Conservation (phyloP, 2,113 vertebrate genomes). For the Chaenogobius annularis region DNA sequence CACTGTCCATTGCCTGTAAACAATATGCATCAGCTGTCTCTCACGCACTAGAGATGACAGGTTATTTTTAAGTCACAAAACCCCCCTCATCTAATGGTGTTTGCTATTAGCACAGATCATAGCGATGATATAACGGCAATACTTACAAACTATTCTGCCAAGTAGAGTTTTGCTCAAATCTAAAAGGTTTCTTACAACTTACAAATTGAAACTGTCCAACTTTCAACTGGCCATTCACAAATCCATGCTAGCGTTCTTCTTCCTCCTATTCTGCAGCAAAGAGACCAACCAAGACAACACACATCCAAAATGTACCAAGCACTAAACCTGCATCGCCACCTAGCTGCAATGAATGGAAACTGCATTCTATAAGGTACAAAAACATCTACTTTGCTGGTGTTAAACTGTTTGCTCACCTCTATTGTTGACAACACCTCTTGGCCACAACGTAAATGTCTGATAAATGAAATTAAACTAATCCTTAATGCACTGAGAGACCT, state of each 20-base stretch:
- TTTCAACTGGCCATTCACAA: background rate
- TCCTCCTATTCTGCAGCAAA: slow-evolving; percentile 16
- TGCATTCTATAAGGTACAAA: background rate
- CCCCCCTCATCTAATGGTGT: background rate
- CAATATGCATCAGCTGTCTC: background rate
- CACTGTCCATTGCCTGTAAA: too few species aligned
- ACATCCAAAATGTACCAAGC: slow-evolving; percentile 7
- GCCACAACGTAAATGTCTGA: slow-evolving; percentile 3
- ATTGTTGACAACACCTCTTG: background rate
- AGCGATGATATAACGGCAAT: background rate
- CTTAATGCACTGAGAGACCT: slow-evolving; percentile 17
- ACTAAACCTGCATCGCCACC: slow-evolving; percentile 48
- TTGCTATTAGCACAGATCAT: background rate
- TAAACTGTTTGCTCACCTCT: slow-evolving; percentile 1
- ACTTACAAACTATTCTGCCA: background rate
- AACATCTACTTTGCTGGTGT: background rate
- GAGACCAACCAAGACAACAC: slow-evolving; percentile 48
- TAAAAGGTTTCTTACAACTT: background rate
- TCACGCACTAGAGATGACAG: background rate
- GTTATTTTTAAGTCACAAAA: background rate
- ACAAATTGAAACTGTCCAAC: background rate
- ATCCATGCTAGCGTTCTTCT: background rate
- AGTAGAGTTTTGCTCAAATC: background rate
- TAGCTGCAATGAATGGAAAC: background rate
- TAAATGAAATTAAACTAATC: slow-evolving; percentile 35